phyloP scores from a whole-genome alignment of 2,888 invertebrate genomes.

The Cephus sareptanus region DNA sequence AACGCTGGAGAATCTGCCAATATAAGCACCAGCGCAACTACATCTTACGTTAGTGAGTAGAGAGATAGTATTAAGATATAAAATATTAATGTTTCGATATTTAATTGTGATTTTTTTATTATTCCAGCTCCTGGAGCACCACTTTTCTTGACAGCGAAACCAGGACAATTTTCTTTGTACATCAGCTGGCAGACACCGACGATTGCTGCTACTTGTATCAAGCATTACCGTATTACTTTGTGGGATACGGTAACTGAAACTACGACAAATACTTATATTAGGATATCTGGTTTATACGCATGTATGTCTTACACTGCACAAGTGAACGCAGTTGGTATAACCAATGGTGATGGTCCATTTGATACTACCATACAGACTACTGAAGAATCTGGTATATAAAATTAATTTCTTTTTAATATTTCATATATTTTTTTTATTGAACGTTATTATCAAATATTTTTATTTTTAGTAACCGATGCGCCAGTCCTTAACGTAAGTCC shows the following conservation, averaged over 20 bases:
- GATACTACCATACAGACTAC: background rate
- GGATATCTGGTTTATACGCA: slow-evolving; percentile 37
- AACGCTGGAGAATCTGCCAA: slow-evolving; percentile 23
- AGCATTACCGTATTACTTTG: slow-evolving; percentile 41
- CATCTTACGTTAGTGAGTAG: slow-evolving; percentile 43
- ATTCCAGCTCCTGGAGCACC: slow-evolving; percentile 41
- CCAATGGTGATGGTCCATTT: slow-evolving; percentile 26
- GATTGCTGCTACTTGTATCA: slow-evolving; percentile 41
- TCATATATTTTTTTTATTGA: background rate
- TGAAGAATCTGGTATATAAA: slow-evolving; percentile 5
- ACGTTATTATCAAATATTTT: background rate
- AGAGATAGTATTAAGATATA: background rate
- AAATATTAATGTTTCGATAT: background rate
- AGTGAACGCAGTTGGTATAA: slow-evolving; percentile 39
- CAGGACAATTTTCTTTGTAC: slow-evolving; percentile 29
- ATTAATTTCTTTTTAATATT: background rate
- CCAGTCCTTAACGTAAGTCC: slow-evolving; percentile 22
- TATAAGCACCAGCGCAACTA: slow-evolving; percentile 29
- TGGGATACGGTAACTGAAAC: slow-evolving; percentile 5
- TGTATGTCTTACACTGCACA: slow-evolving; percentile 41
- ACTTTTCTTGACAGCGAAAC: slow-evolving; percentile 15
- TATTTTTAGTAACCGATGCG: slow-evolving; percentile 35
- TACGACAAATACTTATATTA: slow-evolving; percentile 27
- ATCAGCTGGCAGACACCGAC: slow-evolving; percentile 46
- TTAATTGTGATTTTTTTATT: background rate